These are phyloP conservation scores for Dasypogon diadema DNA, from an alignment of 2,888 invertebrate genomes.

Conservation along the genomic window DNA sequence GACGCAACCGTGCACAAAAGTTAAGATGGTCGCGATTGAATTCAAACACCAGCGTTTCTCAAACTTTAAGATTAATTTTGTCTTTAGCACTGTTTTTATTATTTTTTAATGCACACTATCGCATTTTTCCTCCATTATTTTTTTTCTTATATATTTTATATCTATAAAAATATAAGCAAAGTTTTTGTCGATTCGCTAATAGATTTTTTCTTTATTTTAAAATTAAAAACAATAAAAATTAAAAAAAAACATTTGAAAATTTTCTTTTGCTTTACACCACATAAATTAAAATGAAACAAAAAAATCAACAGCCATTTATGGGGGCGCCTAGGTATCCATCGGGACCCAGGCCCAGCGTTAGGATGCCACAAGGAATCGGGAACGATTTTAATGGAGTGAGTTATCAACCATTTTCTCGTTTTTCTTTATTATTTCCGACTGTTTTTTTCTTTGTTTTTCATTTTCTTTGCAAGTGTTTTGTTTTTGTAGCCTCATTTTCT, in stretches of 20 bases:
- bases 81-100: too few species aligned
- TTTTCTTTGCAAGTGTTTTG: not conserved
- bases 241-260: conserved; percentile 32
- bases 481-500: conserved; percentile 6
- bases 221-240: not conserved
- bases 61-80: too few species aligned
- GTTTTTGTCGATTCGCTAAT: too few species aligned
- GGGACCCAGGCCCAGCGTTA: conserved; percentile 89
- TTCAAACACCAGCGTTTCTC: too few species aligned
- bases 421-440: conserved; percentile 29
- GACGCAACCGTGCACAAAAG: too few species aligned
- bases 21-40: too few species aligned
- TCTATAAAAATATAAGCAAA: too few species aligned
- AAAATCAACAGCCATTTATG: conserved; percentile 76
- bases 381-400: conserved; percentile 94
- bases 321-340: conserved; percentile 96
- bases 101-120: too few species aligned
- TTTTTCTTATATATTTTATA: too few species aligned
- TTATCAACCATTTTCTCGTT: conserved; percentile 56
- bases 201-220: conserved; percentile 9
- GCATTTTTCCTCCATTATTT: too few species aligned
- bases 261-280: not conserved
- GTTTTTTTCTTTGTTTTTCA: not conserved
- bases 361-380: conserved; percentile 91
- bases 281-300: conserved; percentile 32